Evolutionary conservation across 1,140 invertebrate genomes (phyloP), one percentile per base, ranked within the genome.

Genomic region (Anagrus nilaparvatae): DNA sequence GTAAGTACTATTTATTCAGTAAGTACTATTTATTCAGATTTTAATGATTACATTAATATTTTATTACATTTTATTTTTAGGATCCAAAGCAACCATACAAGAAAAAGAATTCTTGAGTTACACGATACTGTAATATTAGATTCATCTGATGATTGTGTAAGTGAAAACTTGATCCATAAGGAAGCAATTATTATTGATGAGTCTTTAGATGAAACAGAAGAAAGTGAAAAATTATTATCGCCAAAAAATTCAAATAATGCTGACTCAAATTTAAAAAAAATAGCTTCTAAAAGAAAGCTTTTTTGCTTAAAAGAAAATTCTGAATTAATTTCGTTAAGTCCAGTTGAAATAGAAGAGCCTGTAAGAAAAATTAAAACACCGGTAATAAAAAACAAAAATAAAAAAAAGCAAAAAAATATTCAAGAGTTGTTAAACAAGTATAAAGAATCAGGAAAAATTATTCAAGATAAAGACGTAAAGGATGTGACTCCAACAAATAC

Each of bases 321-420:
- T 5, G 42, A 52, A 35, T 25, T 58, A 31, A 16, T 54, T 28
- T 60, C 61, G 6, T 28, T 64, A 7, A 57, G 40, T 46, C 56
- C 59, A 12, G 19, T 38, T 9, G 29, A 30, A 5, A 30, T 51
- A 12, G 39, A 52, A 13, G 17, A 16, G 39, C 10, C 10, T n/a
- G n/a, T 1, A 31, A 16, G 28, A 24, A 21, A 24, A 32, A 34
- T 5, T 28, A 34, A 23, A 1, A 39, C 23, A 18, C 10, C 5
- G 12, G 4, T 5, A 27, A 10, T 9, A 6, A 31, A 18, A 27
- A 38, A 13, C 43, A 47, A 24, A 36, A 31, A 40, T 13, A 10
- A 46, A 41, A 46, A 32, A 13, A 19, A 16, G 16, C n/a, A n/a
- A n/a, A n/a, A n/a, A n/a, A n/a, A n/a, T n/a, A n/a, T n/a, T n/a